Conservation (phyloP, 2,888 invertebrate species). For the Synergus itoensis region DNA sequence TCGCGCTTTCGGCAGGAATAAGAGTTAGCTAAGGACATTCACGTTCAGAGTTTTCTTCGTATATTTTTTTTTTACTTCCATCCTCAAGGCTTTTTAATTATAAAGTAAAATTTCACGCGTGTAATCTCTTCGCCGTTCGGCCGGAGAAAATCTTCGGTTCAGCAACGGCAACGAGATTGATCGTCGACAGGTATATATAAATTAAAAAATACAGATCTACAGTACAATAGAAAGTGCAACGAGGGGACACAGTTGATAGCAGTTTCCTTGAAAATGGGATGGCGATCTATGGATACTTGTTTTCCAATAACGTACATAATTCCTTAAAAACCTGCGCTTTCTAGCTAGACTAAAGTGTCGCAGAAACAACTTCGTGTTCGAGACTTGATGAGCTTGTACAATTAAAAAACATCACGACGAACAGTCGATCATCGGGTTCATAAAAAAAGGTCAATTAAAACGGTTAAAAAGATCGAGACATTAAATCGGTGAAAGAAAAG, state of each 20-base stretch:
- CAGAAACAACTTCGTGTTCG: conserved; percentile 11
- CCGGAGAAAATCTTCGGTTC: neutral
- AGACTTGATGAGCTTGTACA: conserved; percentile 8
- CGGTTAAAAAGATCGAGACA: neutral
- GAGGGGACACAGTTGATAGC: neutral
- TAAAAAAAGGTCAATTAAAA: conserved; percentile 28
- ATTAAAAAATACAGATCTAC: conserved; percentile 35
- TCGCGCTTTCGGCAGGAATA: conserved; percentile 43
- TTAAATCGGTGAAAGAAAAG: neutral
- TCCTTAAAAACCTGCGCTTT: neutral
- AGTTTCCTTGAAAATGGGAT: neutral
- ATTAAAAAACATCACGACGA: conserved; percentile 38
- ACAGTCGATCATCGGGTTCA: conserved; percentile 26
- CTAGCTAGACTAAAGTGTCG: conserved; percentile 32
- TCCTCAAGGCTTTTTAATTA: conserved; percentile 12
- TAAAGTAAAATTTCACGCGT: conserved; percentile 7
- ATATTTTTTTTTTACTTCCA: conserved; percentile 11
- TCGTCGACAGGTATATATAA: conserved; percentile 2
- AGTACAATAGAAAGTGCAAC: conserved; percentile 23
- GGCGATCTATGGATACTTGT: conserved; percentile 1
- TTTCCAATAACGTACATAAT: conserved; percentile 10
- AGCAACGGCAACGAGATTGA: conserved; percentile 4
- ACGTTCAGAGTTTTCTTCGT: conserved; percentile 13
- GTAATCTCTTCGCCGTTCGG: neutral
- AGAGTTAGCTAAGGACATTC: conserved; percentile 36